These are phyloP conservation scores for Ecliptopera silaceata DNA, from an alignment of 2,888 invertebrate genomes.

Conservation along the genomic window DNA sequence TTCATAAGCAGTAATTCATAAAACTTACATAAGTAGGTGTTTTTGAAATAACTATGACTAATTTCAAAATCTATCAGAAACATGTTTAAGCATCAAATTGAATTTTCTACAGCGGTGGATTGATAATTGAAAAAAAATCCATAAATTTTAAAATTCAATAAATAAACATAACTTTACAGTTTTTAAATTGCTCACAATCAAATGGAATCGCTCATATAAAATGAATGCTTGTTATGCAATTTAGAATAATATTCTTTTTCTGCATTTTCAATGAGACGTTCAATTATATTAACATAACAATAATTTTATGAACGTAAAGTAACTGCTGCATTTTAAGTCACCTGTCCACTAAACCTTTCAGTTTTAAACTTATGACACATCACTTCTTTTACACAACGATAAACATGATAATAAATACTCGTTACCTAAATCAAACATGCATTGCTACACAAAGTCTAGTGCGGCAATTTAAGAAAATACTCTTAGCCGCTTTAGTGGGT, in stretches of 20 bases:
- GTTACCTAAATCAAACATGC: neutral
- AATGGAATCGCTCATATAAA: slow-evolving; percentile 24
- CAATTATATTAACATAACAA: slow-evolving; percentile 39
- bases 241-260: slow-evolving; percentile 19
- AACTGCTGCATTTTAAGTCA: slow-evolving; percentile 39
- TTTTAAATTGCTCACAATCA: slow-evolving; percentile 12
- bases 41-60: too few relatives aligned
- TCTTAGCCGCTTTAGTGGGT: slow-evolving; percentile 2
- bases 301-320: slow-evolving; percentile 36
- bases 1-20: too few relatives aligned
- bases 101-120: too few relatives aligned
- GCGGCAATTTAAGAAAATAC: neutral
- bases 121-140: neutral
- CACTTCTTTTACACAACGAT: too few relatives aligned
- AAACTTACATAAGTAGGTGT: too few relatives aligned
- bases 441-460: neutral
- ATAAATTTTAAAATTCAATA: slow-evolving; percentile 18
- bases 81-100: too few relatives aligned
- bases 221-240: slow-evolving; percentile 32
- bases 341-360: slow-evolving; percentile 2
- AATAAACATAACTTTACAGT: slow-evolving; percentile 4
- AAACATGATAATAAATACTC: too few relatives aligned
- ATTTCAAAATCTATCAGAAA: too few relatives aligned
- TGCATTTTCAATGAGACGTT: slow-evolving; percentile 20
- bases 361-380: too few relatives aligned